Evolutionary conservation across 2,113 vertebrate genomes (phyloP), one percentile per base, ranked within the genome.

Genomic region (Platycercus adscitus): DNA sequence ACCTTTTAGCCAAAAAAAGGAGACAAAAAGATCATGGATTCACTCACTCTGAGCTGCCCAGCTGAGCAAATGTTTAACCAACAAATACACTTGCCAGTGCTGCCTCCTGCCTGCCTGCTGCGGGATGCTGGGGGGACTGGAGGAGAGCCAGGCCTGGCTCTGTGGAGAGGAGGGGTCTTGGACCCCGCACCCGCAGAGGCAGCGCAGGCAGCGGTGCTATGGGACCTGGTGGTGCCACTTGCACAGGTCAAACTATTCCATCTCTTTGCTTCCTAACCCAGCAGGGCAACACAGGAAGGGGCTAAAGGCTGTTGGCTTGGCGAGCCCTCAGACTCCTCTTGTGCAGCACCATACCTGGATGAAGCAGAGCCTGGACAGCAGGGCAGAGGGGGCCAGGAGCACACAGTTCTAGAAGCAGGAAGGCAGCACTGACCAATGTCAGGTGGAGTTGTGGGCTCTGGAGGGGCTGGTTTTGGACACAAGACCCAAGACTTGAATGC

Each of bases 231-330:
- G 13, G 6, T 2, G 17, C 23, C 24, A 35, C 5, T 64, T 18
- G 1, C n/a, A 5, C 17, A 3, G 1, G 4, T 14, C 7, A 1
- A 17, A 47, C 28, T 64, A 7, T 47, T 65, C 73, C 81, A 20
- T 3, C 50, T 26, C 79, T 75, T 8, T 9, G 14, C 82, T 68
- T 80, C 37, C 43, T 16, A 58, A 75, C 18, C 24, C 50, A 13
- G 60, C 0, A 0, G 0, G 1, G 58, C 47, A 33, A 2, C 0
- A 0, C 37, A 76, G 18, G 8, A 10, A 73, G 13, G 37, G 56
- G 55, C 35, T 1, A 29, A 65, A 58, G 35, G 41, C 66, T 82
- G 53, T 21, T 1, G 2, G 37, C 49, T 78, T 43, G 33, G 50
- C 18, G 66, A 66, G n/a, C 41, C 24, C 35, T 73, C 60, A 50